Evolutionary conservation across 2,113 vertebrate species (phyloP).

Genomic region (Pyxicephalus adspersus): DNA sequence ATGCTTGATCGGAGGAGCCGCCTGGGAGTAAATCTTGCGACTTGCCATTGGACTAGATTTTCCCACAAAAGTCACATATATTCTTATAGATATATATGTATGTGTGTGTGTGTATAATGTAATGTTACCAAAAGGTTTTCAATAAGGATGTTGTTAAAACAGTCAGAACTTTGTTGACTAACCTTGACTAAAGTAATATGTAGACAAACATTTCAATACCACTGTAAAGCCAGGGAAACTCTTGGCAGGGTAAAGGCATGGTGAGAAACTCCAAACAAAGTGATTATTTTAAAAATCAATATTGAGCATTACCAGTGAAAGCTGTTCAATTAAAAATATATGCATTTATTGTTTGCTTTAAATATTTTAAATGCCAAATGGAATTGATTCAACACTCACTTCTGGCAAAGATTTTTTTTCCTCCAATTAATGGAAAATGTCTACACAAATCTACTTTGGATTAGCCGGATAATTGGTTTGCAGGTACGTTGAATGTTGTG

Average conservation of each 20-base stretch:
- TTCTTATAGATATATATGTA: too few relatives aligned
- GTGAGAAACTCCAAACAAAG: conserved; percentile 1
- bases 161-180: neutral
- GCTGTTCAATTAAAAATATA: conserved; percentile 10
- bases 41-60: too few relatives aligned
- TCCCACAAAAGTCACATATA: too few relatives aligned
- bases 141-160: too few relatives aligned
- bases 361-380: conserved; percentile 25
- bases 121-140: too few relatives aligned
- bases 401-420: conserved; percentile 31
- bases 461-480: conserved; percentile 27
- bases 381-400: conserved; percentile 29
- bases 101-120: too few relatives aligned
- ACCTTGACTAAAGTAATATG: neutral
- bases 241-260: neutral
- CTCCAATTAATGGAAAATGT: conserved; percentile 19
- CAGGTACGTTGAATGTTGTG: neutral
- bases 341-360: conserved; percentile 7
- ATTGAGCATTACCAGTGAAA: conserved; percentile 3
- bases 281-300: conserved; percentile 26
- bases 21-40: too few relatives aligned
- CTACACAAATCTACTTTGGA: neutral
- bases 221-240: neutral
- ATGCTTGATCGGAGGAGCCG: too few relatives aligned
- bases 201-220: neutral